phyloP scores from a whole-genome alignment of 2,888 invertebrate genomes.

The Plusia festucae region DNA sequence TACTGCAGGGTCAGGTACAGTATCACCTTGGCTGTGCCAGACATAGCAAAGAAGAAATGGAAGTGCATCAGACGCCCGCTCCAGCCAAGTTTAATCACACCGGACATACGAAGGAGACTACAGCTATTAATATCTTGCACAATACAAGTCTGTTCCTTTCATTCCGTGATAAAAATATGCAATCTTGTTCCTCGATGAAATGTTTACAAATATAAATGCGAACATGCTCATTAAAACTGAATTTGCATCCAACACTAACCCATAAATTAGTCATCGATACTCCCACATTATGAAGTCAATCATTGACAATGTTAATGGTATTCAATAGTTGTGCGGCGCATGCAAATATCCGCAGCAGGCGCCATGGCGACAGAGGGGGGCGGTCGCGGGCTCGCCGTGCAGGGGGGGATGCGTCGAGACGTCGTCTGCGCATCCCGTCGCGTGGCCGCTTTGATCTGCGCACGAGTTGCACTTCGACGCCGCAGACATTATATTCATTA shows the following conservation, averaged over 20 bases:
- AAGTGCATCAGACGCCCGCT: conserved; percentile 20
- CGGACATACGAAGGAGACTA: conserved; percentile 36
- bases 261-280: conserved; percentile 54
- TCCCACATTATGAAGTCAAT: conserved; percentile 58
- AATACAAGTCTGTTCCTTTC: conserved; percentile 42
- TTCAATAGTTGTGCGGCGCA: conserved; percentile 54
- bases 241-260: conserved; percentile 44
- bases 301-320: conserved; percentile 59
- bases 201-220: conserved; percentile 42
- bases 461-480: conserved; percentile 41
- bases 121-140: conserved; percentile 30
- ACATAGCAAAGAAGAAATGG: neutral
- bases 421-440: conserved; percentile 87
- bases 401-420: conserved; percentile 71
- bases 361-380: conserved; percentile 59
- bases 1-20: neutral
- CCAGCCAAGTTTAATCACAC: conserved; percentile 39
- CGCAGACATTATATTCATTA: conserved; percentile 55
- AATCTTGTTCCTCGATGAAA: conserved; percentile 29
- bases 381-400: conserved; percentile 29
- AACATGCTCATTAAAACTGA: conserved; percentile 42
- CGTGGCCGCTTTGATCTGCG: conserved; percentile 78
- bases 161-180: conserved; percentile 31
- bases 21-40: neutral
- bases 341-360: conserved; percentile 65